Evolutionary conservation across 2,888 invertebrate genomes (phyloP).

Genomic region (Brachylomia viminalis): DNA sequence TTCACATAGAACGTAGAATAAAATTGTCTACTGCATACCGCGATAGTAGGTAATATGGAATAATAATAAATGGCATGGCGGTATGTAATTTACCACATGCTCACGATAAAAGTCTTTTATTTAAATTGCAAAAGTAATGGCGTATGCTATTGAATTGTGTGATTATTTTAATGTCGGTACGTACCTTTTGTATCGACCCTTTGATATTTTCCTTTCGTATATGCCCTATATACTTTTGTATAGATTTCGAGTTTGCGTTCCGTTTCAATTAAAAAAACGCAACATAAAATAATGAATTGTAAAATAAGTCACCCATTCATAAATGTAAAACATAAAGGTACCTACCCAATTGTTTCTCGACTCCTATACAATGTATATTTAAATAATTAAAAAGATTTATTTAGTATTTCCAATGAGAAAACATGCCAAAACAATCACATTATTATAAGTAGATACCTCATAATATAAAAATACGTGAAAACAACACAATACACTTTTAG

Average conservation of each 20-base stretch:
- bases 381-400: not conserved
- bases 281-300: too few species aligned
- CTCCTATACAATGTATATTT: too few species aligned
- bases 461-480: too few species aligned
- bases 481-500: not conserved
- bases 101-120: not conserved
- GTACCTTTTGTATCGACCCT: not conserved
- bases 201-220: not conserved
- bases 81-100: not conserved
- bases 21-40: not conserved
- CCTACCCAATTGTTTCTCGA: not conserved
- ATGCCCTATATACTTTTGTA: too few species aligned
- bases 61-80: not conserved
- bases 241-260: too few species aligned
- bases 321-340: too few species aligned
- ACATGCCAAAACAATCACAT: not conserved
- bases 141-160: not conserved
- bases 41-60: not conserved
- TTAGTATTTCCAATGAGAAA: not conserved
- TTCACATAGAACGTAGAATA: not conserved
- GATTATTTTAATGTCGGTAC: constrained; percentile 10
- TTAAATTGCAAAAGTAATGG: too few species aligned
- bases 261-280: too few species aligned
- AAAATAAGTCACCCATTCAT: too few species aligned
- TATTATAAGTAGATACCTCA: too few species aligned